Evolutionary conservation across 2,888 invertebrate genomes (phyloP), one percentile per base, ranked within the genome.

Genomic region (Schrankia costaestrigalis): DNA sequence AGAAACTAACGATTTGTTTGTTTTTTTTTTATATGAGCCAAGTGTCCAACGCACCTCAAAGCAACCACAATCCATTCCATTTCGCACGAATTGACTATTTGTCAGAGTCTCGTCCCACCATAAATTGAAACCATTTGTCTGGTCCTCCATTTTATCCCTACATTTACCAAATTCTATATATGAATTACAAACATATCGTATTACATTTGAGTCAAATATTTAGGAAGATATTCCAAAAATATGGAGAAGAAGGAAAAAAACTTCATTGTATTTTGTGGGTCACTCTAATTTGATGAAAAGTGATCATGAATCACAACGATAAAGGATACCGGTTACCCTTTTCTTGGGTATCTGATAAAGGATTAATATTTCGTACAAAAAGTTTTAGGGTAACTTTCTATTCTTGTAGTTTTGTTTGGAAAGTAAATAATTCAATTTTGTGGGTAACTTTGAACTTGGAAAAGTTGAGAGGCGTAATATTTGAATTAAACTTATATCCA

Each of bases 61-160:
- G 40, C 25, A 14, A 5, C 19, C 17, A 25, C 26, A 18, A 29
- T 22, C 40, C 19, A 35, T 18, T 19, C 3, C 19, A 25, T 37
- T 38, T 47, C 31, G 31, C 22, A 41, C 15, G 30, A 26, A 45
- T 40, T 28, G 41, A 3, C 56, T 30, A 36, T 52, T 42, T 41
- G 32, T 44, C 29, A 12, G 11, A 26, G 19, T 41, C 33, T 34
- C 29, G 38, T 30, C 35, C 38, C 11, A 9, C 28, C 17, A 48
- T 48, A 45, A 48, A 48, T 35, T 40, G 26, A 10, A 19, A 25
- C 15, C 26, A 26, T 18, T 35, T 38, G 37, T 50, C 43, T 41
- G 37, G 36, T 26, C 31, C 10, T 32, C 27, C 31, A 27, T 27
- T 28, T 12, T 23, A 23, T 18, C 12, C 4, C 13, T 18, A 26